These are phyloP conservation scores for Plotosus lineatus DNA, from an alignment of 2,113 vertebrate species.

Conservation along the genomic window DNA sequence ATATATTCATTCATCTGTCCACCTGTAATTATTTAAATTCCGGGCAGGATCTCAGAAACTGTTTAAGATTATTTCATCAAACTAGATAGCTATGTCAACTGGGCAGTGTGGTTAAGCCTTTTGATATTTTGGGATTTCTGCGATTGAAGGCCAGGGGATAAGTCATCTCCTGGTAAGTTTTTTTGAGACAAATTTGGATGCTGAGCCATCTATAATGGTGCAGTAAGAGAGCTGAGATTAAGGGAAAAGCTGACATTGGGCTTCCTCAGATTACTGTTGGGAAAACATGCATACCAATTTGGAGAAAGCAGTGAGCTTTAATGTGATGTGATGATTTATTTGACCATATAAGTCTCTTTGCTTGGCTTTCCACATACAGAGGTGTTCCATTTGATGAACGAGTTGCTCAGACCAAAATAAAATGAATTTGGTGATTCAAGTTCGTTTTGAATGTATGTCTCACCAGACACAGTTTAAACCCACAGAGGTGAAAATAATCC, in stretches of 20 bases:
- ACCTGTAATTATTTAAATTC: too few species aligned
- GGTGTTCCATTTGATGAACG: not conserved
- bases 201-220: not conserved
- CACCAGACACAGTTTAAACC: not conserved
- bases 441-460: not conserved
- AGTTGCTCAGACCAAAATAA: not conserved
- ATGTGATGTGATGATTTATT: not conserved
- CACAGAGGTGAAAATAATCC: not conserved
- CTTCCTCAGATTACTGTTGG: not conserved
- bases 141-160: too few species aligned
- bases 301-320: not conserved
- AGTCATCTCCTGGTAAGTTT: too few species aligned
- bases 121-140: too few species aligned
- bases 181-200: not conserved
- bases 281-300: not conserved
- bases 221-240: slow-evolving; percentile 9
- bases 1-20: too few species aligned
- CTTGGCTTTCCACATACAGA: not conserved
- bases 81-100: too few species aligned
- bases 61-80: too few species aligned
- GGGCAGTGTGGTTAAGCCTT: too few species aligned
- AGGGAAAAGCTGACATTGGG: not conserved
- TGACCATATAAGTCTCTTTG: not conserved
- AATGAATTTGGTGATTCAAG: not conserved
- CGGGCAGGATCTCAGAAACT: too few species aligned